These are phyloP conservation scores for Synanthedon vespiformis DNA, from an alignment of 2,888 invertebrate genomes.

Conservation along the genomic window DNA sequence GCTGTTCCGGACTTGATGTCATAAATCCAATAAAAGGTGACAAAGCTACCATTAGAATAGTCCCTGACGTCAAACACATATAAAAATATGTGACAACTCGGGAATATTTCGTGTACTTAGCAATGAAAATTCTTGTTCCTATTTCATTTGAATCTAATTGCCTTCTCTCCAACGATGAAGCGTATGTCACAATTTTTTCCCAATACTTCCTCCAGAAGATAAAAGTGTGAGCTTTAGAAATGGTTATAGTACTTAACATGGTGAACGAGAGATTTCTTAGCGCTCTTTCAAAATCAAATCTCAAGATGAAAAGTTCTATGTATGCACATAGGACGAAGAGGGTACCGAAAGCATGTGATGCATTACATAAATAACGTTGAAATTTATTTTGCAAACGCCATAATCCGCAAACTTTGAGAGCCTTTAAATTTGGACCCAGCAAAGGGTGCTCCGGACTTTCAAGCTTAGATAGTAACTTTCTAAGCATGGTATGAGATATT, in stretches of 20 bases:
- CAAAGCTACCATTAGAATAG: slow-evolving; percentile 36
- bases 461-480: slow-evolving; percentile 8
- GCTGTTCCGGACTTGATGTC: slow-evolving; percentile 19
- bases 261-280: slow-evolving; percentile 42
- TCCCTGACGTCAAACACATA: slow-evolving; percentile 36
- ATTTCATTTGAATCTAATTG: slow-evolving; percentile 26
- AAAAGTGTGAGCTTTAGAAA: slow-evolving; percentile 40
- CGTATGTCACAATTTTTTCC: slow-evolving; percentile 30
- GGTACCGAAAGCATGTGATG: slow-evolving; percentile 26
- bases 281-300: slow-evolving; percentile 31
- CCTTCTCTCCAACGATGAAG: slow-evolving; percentile 29
- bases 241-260: slow-evolving; percentile 46
- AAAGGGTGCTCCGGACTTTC: slow-evolving; percentile 28
- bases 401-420: slow-evolving; percentile 34
- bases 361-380: slow-evolving; percentile 19
- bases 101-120: slow-evolving; percentile 38
- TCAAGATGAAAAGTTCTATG: slow-evolving; percentile 41
- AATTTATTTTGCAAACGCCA: slow-evolving; percentile 25
- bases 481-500: slow-evolving; percentile 6
- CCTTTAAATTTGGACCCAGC: slow-evolving; percentile 34
- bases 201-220: slow-evolving; percentile 39
- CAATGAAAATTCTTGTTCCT: slow-evolving; percentile 19
- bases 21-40: slow-evolving; percentile 34
- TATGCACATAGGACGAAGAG: slow-evolving; percentile 44
- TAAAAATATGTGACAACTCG: slow-evolving; percentile 41